A percentile compares a stretch with the other conserved stretches of the same genome.
phyloP scores from a whole-genome alignment of 2,113 vertebrate species.

The Lasiurus borealis region DNA sequence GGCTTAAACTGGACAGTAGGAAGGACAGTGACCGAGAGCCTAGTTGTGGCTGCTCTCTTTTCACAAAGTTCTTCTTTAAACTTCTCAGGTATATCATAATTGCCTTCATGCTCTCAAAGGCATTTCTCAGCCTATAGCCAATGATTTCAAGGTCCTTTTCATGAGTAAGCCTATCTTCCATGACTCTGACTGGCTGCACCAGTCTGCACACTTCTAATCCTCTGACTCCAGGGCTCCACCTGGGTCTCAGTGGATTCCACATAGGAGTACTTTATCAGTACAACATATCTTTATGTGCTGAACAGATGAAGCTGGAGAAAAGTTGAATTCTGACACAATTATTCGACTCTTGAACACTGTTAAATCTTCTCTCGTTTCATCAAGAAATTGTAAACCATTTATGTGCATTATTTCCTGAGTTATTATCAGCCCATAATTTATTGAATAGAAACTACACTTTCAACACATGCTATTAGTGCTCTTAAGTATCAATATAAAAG shows the following conservation, averaged over 20 bases:
- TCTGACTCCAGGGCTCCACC: neutral
- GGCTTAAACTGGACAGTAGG: neutral
- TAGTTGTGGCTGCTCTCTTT: neutral
- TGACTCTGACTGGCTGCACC: neutral
- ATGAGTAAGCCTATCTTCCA: neutral
- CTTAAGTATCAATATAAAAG: neutral
- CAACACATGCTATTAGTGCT: neutral
- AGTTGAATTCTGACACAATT: neutral
- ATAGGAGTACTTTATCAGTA: neutral
- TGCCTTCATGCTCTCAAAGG: neutral
- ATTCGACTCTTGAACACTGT: neutral
- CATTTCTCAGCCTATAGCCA: neutral
- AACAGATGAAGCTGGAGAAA: neutral
- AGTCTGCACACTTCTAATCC: neutral
- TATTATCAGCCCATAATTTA: conserved; percentile 1
- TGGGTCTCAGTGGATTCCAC: neutral
- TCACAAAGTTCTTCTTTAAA: neutral
- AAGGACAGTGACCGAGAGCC: neutral
- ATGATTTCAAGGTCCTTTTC: neutral
- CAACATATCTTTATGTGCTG: neutral
- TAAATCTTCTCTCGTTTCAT: neutral
- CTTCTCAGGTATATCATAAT: neutral
- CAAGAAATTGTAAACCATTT: neutral
- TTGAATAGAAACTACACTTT: neutral
- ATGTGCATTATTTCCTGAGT: neutral